Evolutionary conservation across 2,888 invertebrate genomes (phyloP).

Genomic region (Parasteatoda lunata): DNA sequence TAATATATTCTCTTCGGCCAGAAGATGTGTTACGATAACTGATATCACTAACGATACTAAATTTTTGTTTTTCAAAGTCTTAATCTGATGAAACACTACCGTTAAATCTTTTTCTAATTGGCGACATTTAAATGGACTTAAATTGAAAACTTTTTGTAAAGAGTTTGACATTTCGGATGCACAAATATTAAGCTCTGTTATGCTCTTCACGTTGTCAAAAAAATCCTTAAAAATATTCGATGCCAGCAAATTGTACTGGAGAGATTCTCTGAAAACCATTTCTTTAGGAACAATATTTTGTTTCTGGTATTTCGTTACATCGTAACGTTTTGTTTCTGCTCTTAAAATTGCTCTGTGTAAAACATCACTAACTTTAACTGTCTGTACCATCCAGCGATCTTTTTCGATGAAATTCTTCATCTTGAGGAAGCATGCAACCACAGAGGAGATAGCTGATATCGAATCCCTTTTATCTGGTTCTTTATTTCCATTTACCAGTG

Average conservation of each 20-base stretch:
- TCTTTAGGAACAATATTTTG: background rate
- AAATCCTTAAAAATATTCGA: conserved; percentile 26
- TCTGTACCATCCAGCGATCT: conserved; percentile 12
- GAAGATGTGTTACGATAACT: conserved; percentile 1
- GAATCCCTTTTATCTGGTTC: background rate
- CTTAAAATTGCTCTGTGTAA: conserved; percentile 34
- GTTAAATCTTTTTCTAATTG: conserved; percentile 1
- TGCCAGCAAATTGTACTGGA: conserved; percentile 28
- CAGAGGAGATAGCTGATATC: background rate
- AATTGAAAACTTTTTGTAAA: background rate
- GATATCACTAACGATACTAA: conserved; percentile 18
- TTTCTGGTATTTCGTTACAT: background rate
- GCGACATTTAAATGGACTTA: background rate
- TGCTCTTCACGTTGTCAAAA: conserved; percentile 5
- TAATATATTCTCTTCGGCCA: conserved; percentile 1
- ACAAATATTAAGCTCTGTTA: conserved; percentile 1
- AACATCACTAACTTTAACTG: conserved; percentile 9
- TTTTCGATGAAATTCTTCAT: conserved; percentile 12
- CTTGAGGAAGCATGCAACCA: conserved; percentile 15
- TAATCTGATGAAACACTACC: conserved; percentile 1
- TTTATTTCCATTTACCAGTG: background rate
- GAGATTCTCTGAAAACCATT: conserved; percentile 16
- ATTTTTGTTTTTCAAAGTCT: conserved; percentile 5
- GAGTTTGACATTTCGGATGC: conserved; percentile 14
- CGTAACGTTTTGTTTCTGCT: background rate